phyloP scores from a whole-genome alignment of 2,113 vertebrate genomes.

The Chaetodon auriga region DNA sequence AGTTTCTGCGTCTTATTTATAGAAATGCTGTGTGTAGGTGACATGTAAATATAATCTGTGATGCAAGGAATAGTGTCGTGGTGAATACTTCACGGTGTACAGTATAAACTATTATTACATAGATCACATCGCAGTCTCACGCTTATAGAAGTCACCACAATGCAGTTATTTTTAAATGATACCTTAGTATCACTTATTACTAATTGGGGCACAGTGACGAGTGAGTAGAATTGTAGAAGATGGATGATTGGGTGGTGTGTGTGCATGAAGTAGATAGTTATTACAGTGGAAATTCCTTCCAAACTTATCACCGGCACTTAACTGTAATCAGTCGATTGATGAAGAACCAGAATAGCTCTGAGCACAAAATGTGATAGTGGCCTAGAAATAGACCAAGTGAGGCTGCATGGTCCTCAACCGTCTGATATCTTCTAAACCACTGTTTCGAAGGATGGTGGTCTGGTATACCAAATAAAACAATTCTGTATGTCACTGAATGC shows the following conservation, averaged over 20 bases:
- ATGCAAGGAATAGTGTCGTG: neutral
- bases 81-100: neutral
- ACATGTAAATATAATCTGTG: constrained; percentile 9
- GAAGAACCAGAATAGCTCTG: constrained; percentile 77
- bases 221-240: neutral
- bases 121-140: neutral
- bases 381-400: constrained; percentile 79
- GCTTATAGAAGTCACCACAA: constrained; percentile 44
- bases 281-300: constrained; percentile 64
- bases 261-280: constrained; percentile 17
- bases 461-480: neutral
- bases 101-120: constrained; percentile 43
- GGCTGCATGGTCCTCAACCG: constrained; percentile 30
- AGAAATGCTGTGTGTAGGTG: neutral
- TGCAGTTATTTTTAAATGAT: constrained; percentile 49
- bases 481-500: neutral
- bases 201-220: constrained; percentile 20
- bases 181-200: constrained; percentile 1
- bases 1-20: neutral
- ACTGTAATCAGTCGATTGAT: constrained; percentile 80
- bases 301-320: constrained; percentile 61
- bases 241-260: constrained; percentile 8
- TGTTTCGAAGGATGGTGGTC: constrained; percentile 8
- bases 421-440: constrained; percentile 25
- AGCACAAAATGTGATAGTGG: constrained; percentile 77